Conservation (phyloP, 2,113 vertebrate genomes). For the Hystrix brachyura region DNA sequence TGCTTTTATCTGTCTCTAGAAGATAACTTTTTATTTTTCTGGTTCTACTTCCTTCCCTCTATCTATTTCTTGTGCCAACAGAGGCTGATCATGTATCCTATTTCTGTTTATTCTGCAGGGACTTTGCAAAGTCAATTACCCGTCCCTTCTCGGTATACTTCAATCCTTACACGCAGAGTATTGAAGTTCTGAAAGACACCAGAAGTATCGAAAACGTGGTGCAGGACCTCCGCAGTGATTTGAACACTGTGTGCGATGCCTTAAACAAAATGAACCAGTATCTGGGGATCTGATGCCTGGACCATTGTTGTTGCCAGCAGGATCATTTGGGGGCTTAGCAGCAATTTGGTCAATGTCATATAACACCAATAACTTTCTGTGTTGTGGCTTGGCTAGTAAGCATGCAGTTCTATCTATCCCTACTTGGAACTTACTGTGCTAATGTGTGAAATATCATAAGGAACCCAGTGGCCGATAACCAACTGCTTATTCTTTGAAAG, state of each 20-base stretch:
- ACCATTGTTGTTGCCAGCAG: conserved; percentile 46
- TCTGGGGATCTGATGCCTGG: conserved; percentile 93
- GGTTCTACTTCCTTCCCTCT: not conserved
- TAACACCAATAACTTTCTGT: conserved; percentile 67
- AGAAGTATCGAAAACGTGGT: conserved; percentile 97
- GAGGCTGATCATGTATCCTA: not conserved
- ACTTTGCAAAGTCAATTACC: conserved; percentile 97
- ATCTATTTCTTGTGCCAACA: not conserved
- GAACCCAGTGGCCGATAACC: conserved; percentile 41
- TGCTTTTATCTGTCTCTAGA: conserved; percentile 75
- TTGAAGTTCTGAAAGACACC: conserved; percentile 98
- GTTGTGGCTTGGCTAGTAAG: conserved; percentile 81
- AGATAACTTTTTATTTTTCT: conserved; percentile 68
- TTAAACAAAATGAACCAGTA: conserved; percentile 99
- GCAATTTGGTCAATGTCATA: conserved; percentile 62
- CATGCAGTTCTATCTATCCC: conserved; percentile 78
- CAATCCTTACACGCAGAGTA: conserved; percentile 97
- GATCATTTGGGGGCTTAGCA: conserved; percentile 63
- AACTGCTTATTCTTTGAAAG: conserved; percentile 40
- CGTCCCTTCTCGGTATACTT: conserved; percentile 99
- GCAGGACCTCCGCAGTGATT: conserved; percentile 96
- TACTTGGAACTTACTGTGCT: conserved; percentile 78
- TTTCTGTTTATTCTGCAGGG: conserved; percentile 89
- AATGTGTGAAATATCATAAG: conserved; percentile 62
- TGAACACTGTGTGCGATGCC: conserved; percentile 97